Base-by-base conservation (phyloP, 2,888 invertebrate genomes). In the Sisyra nigra region DNA sequence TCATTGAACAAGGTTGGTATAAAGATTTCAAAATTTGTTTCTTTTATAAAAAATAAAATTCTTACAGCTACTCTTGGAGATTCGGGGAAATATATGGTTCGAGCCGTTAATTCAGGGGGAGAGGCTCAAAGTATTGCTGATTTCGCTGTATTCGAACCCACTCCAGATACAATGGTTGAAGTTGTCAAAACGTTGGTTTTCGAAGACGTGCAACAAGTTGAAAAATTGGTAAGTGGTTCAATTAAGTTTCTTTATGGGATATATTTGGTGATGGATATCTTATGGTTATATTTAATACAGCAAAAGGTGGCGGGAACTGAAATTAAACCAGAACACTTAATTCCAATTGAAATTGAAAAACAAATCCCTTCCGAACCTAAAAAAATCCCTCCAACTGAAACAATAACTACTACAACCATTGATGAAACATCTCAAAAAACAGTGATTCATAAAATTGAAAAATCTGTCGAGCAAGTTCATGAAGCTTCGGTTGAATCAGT, bases 51-150 rank as follows among this genome's bases (percentile, higher is more conserved):
- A 15, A 19, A 29, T 29, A 40, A 3, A 5, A 8, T 34, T 41
- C 39, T 43, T 56, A 24, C 47, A 76, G 77, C 70, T 48, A 68
- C 70, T 51, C 63, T 68, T 19, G 61, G 70, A 48, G 81, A 89
- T 59, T 74, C 76, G 44, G 87, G 86, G 40, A 77, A 81, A 53
- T 84, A 80, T 53, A 80, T 77, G 72, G 80, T 80, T 10, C 68
- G 70, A 49, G 84, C 83, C 8, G 71, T 71, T 1, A 85, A 85
- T 56, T 69, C 75, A 41, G 81, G 79, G 13, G 84, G 84, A n/a
- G 82, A 83, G 62, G 81, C 83, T n/a, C 76, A 79, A 57, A 81
- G 82, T 59, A 79, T 80, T 48, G 84, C 84, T 7, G 83, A 84
- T 55, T 76, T 85, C 50, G 74, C 77, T 45, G 79, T 85, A 30